Evolutionary conservation across 2,797 vertebrate genomes (phyloP).

Genomic region (Sebastes diploproa): DNA sequence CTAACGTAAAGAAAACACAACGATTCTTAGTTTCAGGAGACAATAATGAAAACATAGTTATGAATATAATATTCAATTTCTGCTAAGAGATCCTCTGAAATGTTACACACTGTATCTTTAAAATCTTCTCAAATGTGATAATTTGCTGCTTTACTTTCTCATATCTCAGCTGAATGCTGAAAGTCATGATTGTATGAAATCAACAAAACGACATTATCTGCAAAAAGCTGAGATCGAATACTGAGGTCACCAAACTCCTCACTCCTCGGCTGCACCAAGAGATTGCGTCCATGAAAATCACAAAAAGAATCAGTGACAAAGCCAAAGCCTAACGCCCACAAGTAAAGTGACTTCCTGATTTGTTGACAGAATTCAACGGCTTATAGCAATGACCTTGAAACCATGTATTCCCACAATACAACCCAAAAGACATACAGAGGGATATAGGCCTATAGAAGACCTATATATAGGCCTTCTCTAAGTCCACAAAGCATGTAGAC

Average conservation of each 20-base stretch:
- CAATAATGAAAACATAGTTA: too few species aligned
- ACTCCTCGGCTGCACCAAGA: neutral
- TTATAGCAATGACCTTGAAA: neutral
- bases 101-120: neutral
- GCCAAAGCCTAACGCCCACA: neutral
- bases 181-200: neutral
- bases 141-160: neutral
- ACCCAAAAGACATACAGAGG: neutral
- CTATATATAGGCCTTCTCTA: neutral
- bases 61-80: too few species aligned
- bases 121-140: neutral
- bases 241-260: neutral
- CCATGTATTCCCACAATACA: neutral
- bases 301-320: neutral
- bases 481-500: neutral
- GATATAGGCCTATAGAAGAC: neutral
- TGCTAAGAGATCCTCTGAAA: neutral
- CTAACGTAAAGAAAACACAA: too few species aligned
- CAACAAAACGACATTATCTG: neutral
- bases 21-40: too few species aligned
- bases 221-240: neutral
- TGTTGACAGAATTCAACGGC: neutral
- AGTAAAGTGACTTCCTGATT: neutral
- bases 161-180: neutral
- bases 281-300: neutral